phyloP scores from a whole-genome alignment of 2,888 invertebrate species.

The Coleophora deauratella region DNA sequence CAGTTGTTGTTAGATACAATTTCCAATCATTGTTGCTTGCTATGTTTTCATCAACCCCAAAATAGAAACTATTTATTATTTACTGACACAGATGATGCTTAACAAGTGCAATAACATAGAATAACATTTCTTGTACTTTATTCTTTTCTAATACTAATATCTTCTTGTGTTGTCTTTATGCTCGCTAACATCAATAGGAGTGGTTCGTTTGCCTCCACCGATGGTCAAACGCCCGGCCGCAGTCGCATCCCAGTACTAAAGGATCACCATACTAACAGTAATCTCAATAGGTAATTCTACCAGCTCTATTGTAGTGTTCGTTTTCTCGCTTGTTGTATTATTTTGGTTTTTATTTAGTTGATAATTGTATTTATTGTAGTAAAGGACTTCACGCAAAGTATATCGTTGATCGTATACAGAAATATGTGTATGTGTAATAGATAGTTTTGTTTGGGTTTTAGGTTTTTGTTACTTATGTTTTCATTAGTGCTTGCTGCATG shows the following conservation, averaged over 20 bases:
- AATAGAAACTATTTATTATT: no score
- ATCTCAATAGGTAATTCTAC: conserved; percentile 57
- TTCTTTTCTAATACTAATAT: conserved; percentile 43
- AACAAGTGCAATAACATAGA: conserved; percentile 39
- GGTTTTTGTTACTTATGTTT: conserved; percentile 2
- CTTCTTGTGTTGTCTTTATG: conserved; percentile 50
- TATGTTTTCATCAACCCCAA: no score
- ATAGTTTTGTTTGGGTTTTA: conserved; percentile 1
- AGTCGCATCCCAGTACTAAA: conserved; percentile 69
- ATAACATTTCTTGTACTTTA: no score
- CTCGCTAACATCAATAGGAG: conserved; percentile 68
- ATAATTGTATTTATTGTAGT: background rate
- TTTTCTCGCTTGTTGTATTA: conserved; percentile 2
- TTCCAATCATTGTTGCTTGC: no score
- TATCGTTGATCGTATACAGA: background rate
- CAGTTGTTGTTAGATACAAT: no score
- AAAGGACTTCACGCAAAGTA: no score
- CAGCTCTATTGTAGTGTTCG: conserved; percentile 19
- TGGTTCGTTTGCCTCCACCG: conserved; percentile 67
- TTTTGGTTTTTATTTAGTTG: background rate
- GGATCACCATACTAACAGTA: conserved; percentile 69
- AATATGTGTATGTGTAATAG: background rate
- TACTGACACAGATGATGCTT: no score
- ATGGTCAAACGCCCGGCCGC: conserved; percentile 65
- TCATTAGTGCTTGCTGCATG: conserved; percentile 19